Base-by-base conservation (phyloP, 2,888 invertebrate species). In the Drosophila cyrtoloma region DNA sequence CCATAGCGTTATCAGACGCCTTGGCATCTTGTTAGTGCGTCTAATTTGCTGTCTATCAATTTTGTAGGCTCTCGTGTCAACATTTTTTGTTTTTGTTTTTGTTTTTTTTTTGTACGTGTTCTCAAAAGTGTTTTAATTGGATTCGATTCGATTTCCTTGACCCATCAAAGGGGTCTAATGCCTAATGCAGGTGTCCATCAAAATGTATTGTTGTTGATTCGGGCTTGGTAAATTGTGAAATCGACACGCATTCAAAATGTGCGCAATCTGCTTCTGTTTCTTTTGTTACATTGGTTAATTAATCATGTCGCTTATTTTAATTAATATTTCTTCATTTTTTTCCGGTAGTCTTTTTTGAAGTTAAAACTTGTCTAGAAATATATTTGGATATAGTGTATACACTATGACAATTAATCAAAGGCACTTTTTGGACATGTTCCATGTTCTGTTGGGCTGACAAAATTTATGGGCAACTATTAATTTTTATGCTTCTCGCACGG, bases 391-490 rank as follows among this genome's bases (percentile, higher is more conserved):
- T 55, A 61, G 26, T 47, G 9, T 16, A 47, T 9, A 47, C 0
- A 68, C 56, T 65, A 65, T 59, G 67, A 59, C 53, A 77, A 82
- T 82, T 82, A 82, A 82, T 82, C 82, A 82, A 64, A 79, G 67
- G 51, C 61, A 73, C 42, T 75, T 74, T 75, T 73, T 47, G 75
- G 56, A 65, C 66, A 67, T 77, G 79, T 64, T 63, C 64, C 74
- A 68, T 78, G 80, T 74, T 77, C 63, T 64, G 66, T 72, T 59
- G 22, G 65, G 10, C 75, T 73, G 57, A 74, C 56, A 72, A 75
- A 82, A 82, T 82, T 82, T 82, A 79, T 81, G 81, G 68, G 69
- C 55, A 67, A 71, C 79, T 78, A 79, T 82, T 82, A 81, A 81
- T 81, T 80, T 79, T 81, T 68, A 81, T 81, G 78, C 35, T 69